A percentile compares a stretch with the other conserved stretches of the same genome.
These are phyloP conservation scores for Tangara arthus DNA, from an alignment of 2,797 vertebrate genomes.

Conservation along the genomic window DNA sequence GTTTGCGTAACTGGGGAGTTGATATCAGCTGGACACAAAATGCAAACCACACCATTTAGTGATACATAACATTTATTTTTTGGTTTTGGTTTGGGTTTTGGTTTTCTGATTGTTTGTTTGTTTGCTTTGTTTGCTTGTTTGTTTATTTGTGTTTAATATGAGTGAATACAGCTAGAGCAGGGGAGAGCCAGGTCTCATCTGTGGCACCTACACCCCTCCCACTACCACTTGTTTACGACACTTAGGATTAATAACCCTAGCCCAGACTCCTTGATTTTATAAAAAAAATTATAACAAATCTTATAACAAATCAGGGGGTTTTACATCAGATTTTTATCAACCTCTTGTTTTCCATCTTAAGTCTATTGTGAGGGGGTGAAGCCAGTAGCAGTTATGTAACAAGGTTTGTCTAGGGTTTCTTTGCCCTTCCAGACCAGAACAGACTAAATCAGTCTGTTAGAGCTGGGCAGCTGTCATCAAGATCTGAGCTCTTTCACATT, in stretches of 20 bases:
- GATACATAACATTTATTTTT: not conserved
- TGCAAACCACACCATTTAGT: not conserved
- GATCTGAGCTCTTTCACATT: not conserved
- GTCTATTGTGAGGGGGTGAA: not conserved
- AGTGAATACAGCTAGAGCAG: no score
- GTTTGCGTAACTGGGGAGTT: not conserved
- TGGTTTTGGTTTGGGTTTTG: not conserved
- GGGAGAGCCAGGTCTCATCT: not conserved
- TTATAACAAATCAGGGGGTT: fast-evolving
- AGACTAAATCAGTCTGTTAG: not conserved
- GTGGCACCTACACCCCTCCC: not conserved
- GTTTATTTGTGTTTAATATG: not conserved
- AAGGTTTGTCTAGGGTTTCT: not conserved
- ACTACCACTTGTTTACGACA: not conserved
- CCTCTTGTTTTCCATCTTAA: not conserved
- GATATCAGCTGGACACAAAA: not conserved
- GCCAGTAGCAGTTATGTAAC: not conserved
- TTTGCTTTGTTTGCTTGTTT: not conserved
- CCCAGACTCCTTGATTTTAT: not conserved
- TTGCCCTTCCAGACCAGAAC: not conserved
- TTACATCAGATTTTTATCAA: not conserved
- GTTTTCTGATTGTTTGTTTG: not conserved
- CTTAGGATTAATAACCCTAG: no score
- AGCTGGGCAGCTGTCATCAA: not conserved
- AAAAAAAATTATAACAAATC: not conserved